phyloP scores from a whole-genome alignment of 1,140 invertebrate genomes.

The Cotesia chilonis region DNA sequence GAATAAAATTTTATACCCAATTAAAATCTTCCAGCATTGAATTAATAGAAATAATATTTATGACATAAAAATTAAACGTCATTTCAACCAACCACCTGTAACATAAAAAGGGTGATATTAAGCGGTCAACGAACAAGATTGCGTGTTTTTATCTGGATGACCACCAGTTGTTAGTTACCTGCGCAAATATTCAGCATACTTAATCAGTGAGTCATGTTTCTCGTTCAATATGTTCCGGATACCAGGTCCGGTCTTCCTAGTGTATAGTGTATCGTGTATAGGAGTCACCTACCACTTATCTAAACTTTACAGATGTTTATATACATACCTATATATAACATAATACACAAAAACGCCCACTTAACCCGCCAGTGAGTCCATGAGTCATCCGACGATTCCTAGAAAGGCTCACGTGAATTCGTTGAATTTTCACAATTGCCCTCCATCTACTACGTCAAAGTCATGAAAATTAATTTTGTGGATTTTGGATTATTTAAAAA shows the following conservation, averaged over 20 bases:
- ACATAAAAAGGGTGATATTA: background rate
- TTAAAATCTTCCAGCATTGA: too few relatives aligned
- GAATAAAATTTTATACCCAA: too few relatives aligned
- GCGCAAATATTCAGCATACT: conserved; percentile 36
- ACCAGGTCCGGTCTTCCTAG: background rate
- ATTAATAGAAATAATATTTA: too few relatives aligned
- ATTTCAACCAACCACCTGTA: conserved; percentile 13
- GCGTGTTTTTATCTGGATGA: conserved; percentile 9
- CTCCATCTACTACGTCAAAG: background rate
- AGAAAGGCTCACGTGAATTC: conserved; percentile 15
- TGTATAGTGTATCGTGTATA: too few relatives aligned
- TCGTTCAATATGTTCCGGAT: conserved; percentile 32
- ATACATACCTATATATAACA: conserved; percentile 15
- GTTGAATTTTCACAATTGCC: conserved; percentile 20
- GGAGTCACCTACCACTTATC: background rate
- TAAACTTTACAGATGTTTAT: background rate
- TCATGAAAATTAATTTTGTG: background rate
- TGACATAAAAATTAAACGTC: background rate
- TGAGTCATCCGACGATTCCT: conserved; percentile 30
- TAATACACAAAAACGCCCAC: conserved; percentile 4
- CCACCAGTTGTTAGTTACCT: conserved; percentile 16
- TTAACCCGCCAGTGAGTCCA: conserved; percentile 7
- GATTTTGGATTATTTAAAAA: too few relatives aligned
- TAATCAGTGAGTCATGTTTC: conserved; percentile 37
- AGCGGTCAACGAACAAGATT: background rate